Evolutionary conservation across 2,797 vertebrate species (phyloP), one percentile per base, ranked within the genome.

Genomic region (Melanotaenia maccullochi): DNA sequence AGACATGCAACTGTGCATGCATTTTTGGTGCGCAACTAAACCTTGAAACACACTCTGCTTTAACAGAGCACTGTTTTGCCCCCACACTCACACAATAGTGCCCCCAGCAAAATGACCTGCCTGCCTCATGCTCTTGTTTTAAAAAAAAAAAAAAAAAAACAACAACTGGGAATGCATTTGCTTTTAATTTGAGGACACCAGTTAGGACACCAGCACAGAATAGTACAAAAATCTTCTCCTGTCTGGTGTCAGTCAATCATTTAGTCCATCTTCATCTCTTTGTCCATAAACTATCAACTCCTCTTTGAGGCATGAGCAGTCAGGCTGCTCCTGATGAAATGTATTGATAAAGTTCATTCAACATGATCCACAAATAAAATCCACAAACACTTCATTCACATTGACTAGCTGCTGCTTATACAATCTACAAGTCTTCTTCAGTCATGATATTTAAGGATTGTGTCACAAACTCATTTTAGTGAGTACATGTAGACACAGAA

Each of bases 21-120:
- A 66, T 75, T 79, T 81, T 24, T 12, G 75, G 58, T 57, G 66
- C 44, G 49, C 18, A 4, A 72, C 52, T 71, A 68, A 84, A 82
- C 67, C 77, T 77, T 61, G 68, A 83, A 89, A 83, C 65, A 56
- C 67, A 66, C 60, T 71, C 69, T 54, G 66, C 64, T 72, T 72
- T 44, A 60, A 65, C 60, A 72, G 64, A 70, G 57, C 55, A 42
- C 58, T 16, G 0, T 72, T 49, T 62, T 60, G 20, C 36, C n/a
- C 44, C 12, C 14, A 16, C 44, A 25, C 22, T 24, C 24, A 38
- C 18, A 28, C 32, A 28, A 55, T 24, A 38, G 57, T 61, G 44
- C 75, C 68, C n/a, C 24, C 2, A 9, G 66, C 71, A 73, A 72
- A 40, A 72, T 68, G 51, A 78, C 33, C 71, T 62, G 32, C 28